Conservation (phyloP, 2,113 vertebrate species). For the Pteruthius melanotis region DNA sequence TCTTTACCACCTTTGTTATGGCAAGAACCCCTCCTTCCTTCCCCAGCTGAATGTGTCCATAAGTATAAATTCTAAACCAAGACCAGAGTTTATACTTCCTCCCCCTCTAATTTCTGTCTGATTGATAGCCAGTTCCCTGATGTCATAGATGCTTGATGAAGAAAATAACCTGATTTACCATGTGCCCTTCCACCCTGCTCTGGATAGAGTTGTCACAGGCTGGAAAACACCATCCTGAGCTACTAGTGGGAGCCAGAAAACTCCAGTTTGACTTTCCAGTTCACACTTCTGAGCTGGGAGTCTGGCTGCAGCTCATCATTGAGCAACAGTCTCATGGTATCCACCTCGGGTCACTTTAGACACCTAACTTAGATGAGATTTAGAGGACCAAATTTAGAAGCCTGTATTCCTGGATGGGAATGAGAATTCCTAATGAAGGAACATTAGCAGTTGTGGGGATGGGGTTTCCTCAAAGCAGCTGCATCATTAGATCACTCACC, state of each 20-base stretch:
- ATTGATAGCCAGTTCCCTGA: not conserved
- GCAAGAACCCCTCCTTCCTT: constrained; percentile 22
- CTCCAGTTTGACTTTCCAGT: not conserved
- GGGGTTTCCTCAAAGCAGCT: not conserved
- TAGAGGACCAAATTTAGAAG: not conserved
- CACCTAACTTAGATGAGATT: not conserved
- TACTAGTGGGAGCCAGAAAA: not conserved
- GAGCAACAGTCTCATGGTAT: not conserved
- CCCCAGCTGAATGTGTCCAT: not conserved
- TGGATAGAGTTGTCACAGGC: not conserved
- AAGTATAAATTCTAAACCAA: constrained; percentile 42
- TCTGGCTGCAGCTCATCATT: not conserved
- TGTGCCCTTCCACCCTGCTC: not conserved
- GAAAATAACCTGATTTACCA: not conserved
- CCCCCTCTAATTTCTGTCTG: constrained; percentile 37
- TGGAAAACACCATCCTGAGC: not conserved
- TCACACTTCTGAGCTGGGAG: not conserved
- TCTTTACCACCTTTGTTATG: constrained; percentile 56
- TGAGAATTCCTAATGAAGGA: not conserved
- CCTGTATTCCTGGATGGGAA: not conserved
- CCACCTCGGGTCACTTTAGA: not conserved
- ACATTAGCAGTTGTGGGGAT: not conserved
- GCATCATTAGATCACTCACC: not conserved
- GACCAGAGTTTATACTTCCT: constrained; percentile 38
- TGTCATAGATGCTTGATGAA: constrained; percentile 19